Percentiles rank a stretch among this genome's conserved stretches.
phyloP scores from a whole-genome alignment of 2,113 vertebrate species.

The Pollachius pollachius region DNA sequence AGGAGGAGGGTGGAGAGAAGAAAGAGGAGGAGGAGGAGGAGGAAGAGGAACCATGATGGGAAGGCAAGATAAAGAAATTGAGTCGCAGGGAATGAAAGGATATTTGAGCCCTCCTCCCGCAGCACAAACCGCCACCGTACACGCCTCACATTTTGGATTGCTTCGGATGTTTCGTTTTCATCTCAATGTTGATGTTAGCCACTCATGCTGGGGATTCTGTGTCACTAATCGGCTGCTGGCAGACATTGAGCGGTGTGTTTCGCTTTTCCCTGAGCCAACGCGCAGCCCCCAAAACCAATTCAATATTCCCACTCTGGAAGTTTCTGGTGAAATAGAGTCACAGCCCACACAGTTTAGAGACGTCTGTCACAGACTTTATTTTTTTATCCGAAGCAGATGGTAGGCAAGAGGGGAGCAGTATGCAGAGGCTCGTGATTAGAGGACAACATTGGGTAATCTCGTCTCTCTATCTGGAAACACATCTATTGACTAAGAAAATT shows the following conservation, averaged over 20 bases:
- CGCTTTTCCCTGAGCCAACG: background rate
- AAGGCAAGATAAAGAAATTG: background rate
- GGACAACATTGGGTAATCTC: slow-evolving; percentile 48
- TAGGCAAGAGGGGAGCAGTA: slow-evolving; percentile 19
- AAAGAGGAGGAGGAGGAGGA: slow-evolving; percentile 1
- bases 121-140: too few relatives aligned
- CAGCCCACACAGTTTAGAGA: slow-evolving; percentile 40
- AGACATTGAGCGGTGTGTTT: slow-evolving; percentile 17
- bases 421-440: slow-evolving; percentile 44
- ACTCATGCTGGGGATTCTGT: slow-evolving; percentile 29
- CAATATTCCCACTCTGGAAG: slow-evolving; percentile 52
- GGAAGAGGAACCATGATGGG: background rate
- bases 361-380: slow-evolving; percentile 39
- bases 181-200: slow-evolving; percentile 36
- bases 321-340: slow-evolving; percentile 41
- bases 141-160: slow-evolving; percentile 31
- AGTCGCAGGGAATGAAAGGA: too few relatives aligned
- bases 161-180: slow-evolving; percentile 32
- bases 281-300: slow-evolving; percentile 23
- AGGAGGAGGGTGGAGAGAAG: slow-evolving; percentile 21
- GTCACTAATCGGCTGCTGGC: slow-evolving; percentile 57
- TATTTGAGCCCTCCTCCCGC: too few relatives aligned
- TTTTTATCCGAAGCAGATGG: slow-evolving; percentile 49
- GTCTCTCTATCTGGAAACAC: slow-evolving; percentile 33
- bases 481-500: slow-evolving; percentile 40